Conservation (phyloP, 2,888 invertebrate species). For the Allolobophora icterica region DNA sequence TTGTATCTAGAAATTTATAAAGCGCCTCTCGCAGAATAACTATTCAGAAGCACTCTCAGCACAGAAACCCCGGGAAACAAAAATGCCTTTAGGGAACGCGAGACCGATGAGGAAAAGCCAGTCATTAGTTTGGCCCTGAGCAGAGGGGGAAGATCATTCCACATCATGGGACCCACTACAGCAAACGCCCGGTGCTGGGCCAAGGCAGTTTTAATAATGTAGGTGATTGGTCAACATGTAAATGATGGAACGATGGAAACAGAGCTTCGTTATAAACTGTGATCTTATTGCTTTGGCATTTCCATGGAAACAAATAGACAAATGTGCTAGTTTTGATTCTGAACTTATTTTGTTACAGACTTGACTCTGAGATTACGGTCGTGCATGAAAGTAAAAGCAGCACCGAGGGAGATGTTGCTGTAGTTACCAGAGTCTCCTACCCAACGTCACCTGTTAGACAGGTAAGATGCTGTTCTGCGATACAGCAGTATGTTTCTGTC, state of each 20-base stretch:
- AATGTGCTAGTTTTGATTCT: background rate
- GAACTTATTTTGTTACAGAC: background rate
- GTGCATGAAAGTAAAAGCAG: slow-evolving; percentile 1
- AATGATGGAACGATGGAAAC: background rate
- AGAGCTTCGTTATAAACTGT: background rate
- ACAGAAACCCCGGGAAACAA: too few relatives aligned
- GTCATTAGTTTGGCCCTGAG: too few relatives aligned
- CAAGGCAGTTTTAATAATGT: too few relatives aligned
- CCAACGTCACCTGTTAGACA: slow-evolving; percentile 1
- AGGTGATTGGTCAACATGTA: background rate
- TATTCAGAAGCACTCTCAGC: too few relatives aligned
- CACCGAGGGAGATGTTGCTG: background rate
- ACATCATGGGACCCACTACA: too few relatives aligned
- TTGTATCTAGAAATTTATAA: too few relatives aligned
- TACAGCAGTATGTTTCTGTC: background rate
- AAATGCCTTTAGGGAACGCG: too few relatives aligned
- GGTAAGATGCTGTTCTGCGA: background rate
- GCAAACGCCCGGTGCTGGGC: too few relatives aligned
- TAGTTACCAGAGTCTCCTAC: background rate
- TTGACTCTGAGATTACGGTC: background rate
- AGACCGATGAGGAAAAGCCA: too few relatives aligned
- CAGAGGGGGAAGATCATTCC: too few relatives aligned
- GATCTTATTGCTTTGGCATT: background rate
- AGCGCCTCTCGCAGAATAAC: too few relatives aligned
- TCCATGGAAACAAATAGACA: background rate